Evolutionary conservation across 2,113 vertebrate species (phyloP), one percentile per base, ranked within the genome.

Genomic region (Dendrocopos noguchii): DNA sequence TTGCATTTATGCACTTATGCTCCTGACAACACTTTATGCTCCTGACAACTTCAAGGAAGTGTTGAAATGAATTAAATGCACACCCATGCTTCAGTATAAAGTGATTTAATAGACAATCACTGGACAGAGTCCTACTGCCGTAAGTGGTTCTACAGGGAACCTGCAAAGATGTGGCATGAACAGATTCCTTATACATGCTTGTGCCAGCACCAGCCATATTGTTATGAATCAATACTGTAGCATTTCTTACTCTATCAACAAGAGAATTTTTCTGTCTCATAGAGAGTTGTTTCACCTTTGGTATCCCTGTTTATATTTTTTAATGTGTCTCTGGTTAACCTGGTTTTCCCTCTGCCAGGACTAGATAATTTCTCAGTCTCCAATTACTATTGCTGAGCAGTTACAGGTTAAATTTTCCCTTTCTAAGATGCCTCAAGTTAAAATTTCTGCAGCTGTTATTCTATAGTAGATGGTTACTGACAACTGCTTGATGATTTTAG

Each of bases 101-200:
- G 59, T 72, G 24, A 83, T 92, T 78, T 73, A 63, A 61, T 50
- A 60, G 39, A 24, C 36, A 78, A 25, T 20, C 14, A 28, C 27
- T 34, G 46, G 29, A 56, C 8, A 27, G 31, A 59, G 36, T 55
- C 29, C 28, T 72, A 22, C n/a, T 12, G 25, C 20, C 0, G 0
- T 55, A 77, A 87, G 59, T 0, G 0, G 9, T 78, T 78, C 55
- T 73, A 63, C 29, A 72, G 55, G 61, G 67, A 68, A 29, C 34
- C 27, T 57, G 22, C 56, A 52, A 52, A 84, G 33, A n/a, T 63
- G 42, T 34, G 50, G 15, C 39, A 22, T 36, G 25, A 56, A 28
- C 36, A 1, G 1, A 29, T 83, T 68, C 42, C 34, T 84, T 57
- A 29, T 29, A 36, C 19, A 24, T 1, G 1, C 15, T 28, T 67